These are phyloP conservation scores for Platichthys stellatus DNA, from an alignment of 2,113 vertebrate genomes.

Conservation along the genomic window DNA sequence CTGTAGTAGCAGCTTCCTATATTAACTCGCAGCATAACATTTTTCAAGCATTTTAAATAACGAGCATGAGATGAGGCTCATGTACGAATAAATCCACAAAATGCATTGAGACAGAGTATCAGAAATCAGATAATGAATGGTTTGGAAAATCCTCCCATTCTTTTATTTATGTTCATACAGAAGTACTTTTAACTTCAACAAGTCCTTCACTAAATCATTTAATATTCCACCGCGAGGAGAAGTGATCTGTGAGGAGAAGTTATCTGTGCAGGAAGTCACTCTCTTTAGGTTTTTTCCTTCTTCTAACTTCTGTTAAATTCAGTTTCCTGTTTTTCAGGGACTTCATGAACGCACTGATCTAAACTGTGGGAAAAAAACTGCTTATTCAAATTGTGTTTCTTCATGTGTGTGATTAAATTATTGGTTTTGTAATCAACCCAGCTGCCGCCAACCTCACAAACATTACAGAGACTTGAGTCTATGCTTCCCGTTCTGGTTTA, in stretches of 20 bases:
- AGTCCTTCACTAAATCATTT: no score
- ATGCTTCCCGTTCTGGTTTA: neutral
- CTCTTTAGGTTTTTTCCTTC: neutral
- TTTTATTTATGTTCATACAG: neutral
- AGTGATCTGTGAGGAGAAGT: neutral
- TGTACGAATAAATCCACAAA: neutral
- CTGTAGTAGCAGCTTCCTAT: no score
- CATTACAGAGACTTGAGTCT: neutral
- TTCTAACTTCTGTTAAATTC: neutral
- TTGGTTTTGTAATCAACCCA: neutral
- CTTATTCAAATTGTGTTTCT: slow-evolving; percentile 6
- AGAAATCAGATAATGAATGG: neutral
- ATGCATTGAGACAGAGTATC: neutral
- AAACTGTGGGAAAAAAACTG: neutral
- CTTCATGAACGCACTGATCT: neutral
- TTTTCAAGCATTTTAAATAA: neutral
- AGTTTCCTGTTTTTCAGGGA: neutral
- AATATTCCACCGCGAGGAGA: neutral
- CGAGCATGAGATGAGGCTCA: neutral
- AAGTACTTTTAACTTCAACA: neutral
- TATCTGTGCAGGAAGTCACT: neutral
- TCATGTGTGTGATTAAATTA: slow-evolving; percentile 19
- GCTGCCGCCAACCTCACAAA: neutral
- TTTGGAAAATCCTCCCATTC: neutral
- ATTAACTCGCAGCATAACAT: neutral